Evolutionary conservation across 2,888 invertebrate species (phyloP).

Genomic region (Tenthredo mesomela): DNA sequence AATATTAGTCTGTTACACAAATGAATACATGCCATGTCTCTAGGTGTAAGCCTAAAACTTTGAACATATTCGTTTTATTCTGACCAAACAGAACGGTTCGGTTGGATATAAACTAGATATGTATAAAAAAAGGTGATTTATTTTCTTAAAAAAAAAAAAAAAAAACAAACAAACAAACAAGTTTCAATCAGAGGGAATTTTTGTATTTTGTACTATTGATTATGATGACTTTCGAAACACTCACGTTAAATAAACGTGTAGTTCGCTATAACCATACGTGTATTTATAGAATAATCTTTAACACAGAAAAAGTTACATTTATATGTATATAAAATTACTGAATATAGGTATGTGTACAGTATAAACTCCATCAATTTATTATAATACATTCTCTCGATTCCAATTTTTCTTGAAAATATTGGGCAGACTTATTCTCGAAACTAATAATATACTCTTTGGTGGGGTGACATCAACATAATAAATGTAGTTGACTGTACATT

Average conservation of each 20-base stretch:
- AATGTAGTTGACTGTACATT: conserved; percentile 35
- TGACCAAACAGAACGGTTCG: not conserved
- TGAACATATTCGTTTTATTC: conserved; percentile 1
- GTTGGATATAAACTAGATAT: not conserved
- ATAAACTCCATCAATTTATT: not conserved
- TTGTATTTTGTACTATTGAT: conserved; percentile 37
- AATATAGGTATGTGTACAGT: not conserved
- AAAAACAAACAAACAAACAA: too few relatives aligned
- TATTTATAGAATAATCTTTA: not conserved
- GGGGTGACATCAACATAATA: not conserved
- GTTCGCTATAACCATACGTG: not conserved
- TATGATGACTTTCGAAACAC: not conserved
- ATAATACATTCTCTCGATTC: not conserved
- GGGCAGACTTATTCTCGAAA: not conserved
- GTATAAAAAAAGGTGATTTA: conserved; percentile 25
- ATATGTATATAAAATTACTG: not conserved
- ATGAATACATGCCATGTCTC: conserved; percentile 29
- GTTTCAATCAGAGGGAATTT: conserved; percentile 2
- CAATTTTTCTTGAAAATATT: not conserved
- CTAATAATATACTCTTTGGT: not conserved
- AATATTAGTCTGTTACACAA: conserved; percentile 17
- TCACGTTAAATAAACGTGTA: not conserved
- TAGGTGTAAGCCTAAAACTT: not conserved
- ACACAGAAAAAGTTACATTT: not conserved
- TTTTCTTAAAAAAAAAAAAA: conserved; percentile 45